phyloP scores from a whole-genome alignment of 2,888 invertebrate genomes.

The Leucozona laternaria region DNA sequence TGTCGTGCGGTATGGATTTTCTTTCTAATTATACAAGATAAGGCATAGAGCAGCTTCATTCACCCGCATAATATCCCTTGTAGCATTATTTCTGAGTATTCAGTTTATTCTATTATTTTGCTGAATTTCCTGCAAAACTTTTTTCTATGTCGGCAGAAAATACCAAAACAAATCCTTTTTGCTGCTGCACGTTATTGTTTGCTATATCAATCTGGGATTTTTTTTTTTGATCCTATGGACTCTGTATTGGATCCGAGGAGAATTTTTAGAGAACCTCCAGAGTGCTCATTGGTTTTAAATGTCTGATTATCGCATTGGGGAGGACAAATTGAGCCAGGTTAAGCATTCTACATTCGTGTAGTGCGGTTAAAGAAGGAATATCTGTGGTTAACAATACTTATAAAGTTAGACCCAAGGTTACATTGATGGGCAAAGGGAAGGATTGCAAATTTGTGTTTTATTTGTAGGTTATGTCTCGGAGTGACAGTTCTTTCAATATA shows the following conservation, averaged over 20 bases:
- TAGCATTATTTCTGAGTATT: constrained; percentile 15
- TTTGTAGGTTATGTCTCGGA: too few relatives aligned
- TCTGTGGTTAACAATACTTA: too few relatives aligned
- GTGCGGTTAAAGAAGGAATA: too few relatives aligned
- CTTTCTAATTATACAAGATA: constrained; percentile 69
- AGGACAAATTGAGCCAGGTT: too few relatives aligned
- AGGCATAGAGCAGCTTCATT: constrained; percentile 27
- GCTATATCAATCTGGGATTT: neutral
- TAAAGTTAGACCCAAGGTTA: too few relatives aligned
- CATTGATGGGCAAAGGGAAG: too few relatives aligned
- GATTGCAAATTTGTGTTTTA: too few relatives aligned
- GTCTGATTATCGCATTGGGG: too few relatives aligned
- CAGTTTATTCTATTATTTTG: constrained; percentile 16
- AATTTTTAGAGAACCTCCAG: neutral
- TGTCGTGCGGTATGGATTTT: constrained; percentile 70
- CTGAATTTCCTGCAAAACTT: constrained; percentile 50
- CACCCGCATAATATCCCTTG: constrained; percentile 14
- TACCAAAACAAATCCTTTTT: constrained; percentile 20
- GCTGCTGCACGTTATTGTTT: neutral
- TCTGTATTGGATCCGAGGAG: neutral
- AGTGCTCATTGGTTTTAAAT: too few relatives aligned
- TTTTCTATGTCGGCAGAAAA: constrained; percentile 44
- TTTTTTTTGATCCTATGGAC: neutral
- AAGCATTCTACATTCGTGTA: too few relatives aligned
- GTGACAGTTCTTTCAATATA: too few relatives aligned